These are phyloP conservation scores for Nemapogon koenigi DNA, from an alignment of 2,888 invertebrate genomes.

Conservation along the genomic window DNA sequence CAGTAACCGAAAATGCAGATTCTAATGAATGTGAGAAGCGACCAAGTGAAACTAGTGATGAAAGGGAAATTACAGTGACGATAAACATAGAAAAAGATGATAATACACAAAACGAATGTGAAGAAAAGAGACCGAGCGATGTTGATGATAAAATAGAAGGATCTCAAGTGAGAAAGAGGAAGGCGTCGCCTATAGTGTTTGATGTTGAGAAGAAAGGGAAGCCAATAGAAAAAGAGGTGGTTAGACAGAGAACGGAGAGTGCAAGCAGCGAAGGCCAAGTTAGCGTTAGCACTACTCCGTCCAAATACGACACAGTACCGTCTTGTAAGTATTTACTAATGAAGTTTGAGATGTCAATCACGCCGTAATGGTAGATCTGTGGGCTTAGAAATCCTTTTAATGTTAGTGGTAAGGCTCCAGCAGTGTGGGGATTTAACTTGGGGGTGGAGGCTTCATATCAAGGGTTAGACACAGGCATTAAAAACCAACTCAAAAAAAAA, in stretches of 20 bases:
- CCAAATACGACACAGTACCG: constrained; percentile 67
- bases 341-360: too few species aligned
- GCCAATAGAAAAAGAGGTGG: constrained; percentile 21
- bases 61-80: constrained; percentile 38
- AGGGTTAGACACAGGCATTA: too few species aligned
- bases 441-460: too few species aligned
- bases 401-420: too few species aligned
- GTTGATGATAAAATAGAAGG: constrained; percentile 17
- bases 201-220: constrained; percentile 37
- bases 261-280: constrained; percentile 48
- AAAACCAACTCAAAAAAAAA: too few species aligned
- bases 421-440: too few species aligned
- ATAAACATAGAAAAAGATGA: constrained; percentile 24
- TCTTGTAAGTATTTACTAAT: constrained; percentile 47
- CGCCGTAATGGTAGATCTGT: too few species aligned
- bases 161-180: constrained; percentile 34
- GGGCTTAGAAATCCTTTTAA: too few species aligned
- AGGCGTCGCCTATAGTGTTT: constrained; percentile 66
- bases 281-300: constrained; percentile 32
- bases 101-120: background rate
- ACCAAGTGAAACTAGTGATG: constrained; percentile 33
- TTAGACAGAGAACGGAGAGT: constrained; percentile 51
- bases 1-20: too few species aligned
- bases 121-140: background rate
- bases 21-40: constrained; percentile 22